Base-by-base conservation (phyloP, 1,140 invertebrate species). In the Campoletis sonorensis region DNA sequence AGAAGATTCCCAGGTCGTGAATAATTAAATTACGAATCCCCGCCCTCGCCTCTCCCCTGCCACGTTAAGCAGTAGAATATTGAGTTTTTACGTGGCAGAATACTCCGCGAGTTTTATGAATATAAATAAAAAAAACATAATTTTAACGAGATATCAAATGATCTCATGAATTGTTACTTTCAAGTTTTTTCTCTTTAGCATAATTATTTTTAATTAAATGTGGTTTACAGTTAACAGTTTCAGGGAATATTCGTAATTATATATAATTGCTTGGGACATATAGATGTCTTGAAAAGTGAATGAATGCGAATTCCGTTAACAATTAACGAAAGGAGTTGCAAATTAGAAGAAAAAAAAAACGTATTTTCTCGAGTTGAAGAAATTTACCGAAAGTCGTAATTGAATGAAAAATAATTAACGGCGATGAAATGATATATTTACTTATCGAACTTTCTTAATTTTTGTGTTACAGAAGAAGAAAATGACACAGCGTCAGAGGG, bases 401-500 rank as follows among this genome's bases (percentile, higher is more conserved):
- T 64, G 8, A 64, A 21, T 7, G 30, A 70, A 33, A 33, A 70
- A 70, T 70, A 23, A n/a, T 64, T 23, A 21, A 64, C 49, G 15
- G 10, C 15, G 49, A 54, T 10, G 49, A 54, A 54, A 33, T 33
- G 7, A 33, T 54, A 54, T 10, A 58, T n/a, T 58, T 64, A 54
- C 13, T 75, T 54, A 76, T 68, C 10, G 18, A 77, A 72, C 13
- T n/a, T 15, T 73, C 27, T 71, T 37, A 1, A 72, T 13, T 40
- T 80, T 84, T 86, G 18, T 87, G 87, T 92, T 91, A 23, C 87
- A 92, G 91, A 89, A 81, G 90, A 92, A 79, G 91, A 91, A 82
- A 92, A 91, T 90, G 91, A 92, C 67, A 91, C 90, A 27, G 86
- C 83, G 30, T 91, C 91, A 30, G 91, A 92, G n/a, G 90, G 90